phyloP scores from a whole-genome alignment of 1,140 invertebrate genomes.

The Stratiolaelaps scimitus region DNA sequence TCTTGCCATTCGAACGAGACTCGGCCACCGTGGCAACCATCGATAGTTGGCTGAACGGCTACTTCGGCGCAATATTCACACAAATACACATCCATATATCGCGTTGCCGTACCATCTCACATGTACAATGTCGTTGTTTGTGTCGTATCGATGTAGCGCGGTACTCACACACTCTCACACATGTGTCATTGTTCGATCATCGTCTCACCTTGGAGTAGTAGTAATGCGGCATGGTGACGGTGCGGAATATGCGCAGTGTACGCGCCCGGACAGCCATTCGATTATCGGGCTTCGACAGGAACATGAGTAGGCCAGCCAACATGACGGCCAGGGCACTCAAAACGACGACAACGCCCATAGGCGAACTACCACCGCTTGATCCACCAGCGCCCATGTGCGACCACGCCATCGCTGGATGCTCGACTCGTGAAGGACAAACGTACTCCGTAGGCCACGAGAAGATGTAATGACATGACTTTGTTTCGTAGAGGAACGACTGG shows the following conservation, averaged over 20 bases:
- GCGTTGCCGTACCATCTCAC: no score
- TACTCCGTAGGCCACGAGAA: constrained; percentile 21
- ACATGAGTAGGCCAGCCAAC: neutral
- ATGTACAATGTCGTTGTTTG: no score
- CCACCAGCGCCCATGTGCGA: neutral
- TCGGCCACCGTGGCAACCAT: no score
- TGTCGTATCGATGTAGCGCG: no score
- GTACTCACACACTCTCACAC: no score
- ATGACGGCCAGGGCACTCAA: neutral
- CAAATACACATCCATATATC: no score
- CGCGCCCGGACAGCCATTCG: constrained; percentile 8
- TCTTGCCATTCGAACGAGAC: no score
- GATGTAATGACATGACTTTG: constrained; percentile 6
- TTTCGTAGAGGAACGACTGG: constrained; percentile 15
- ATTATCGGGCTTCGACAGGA: constrained; percentile 14
- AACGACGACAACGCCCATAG: neutral
- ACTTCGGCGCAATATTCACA: no score
- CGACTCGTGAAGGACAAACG: neutral
- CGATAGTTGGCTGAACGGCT: no score
- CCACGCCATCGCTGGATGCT: no score
- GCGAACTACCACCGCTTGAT: neutral
- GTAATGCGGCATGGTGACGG: constrained; percentile 25
- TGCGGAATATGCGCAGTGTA: constrained; percentile 8
- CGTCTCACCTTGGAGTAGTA: constrained; percentile 25
- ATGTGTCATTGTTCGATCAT: no score